These are phyloP conservation scores for Acrossocheilus fasciatus DNA, from an alignment of 2,797 vertebrate genomes.

Conservation along the genomic window DNA sequence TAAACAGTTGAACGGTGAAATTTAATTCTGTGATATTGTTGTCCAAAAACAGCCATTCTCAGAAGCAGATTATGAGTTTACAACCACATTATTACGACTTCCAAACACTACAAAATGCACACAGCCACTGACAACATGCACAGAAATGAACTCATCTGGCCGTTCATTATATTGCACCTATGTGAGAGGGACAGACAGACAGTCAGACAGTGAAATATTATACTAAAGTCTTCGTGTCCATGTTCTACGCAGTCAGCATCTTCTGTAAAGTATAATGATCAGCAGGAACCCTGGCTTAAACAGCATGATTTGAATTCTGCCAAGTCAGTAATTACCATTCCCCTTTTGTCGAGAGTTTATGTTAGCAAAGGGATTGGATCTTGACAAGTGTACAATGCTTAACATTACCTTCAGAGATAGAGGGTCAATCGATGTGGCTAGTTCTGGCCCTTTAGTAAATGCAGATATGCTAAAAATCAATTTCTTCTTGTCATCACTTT, in stretches of 20 bases:
- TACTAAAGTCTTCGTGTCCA: slow-evolving; percentile 40
- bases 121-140: neutral
- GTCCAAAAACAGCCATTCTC: neutral
- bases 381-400: slow-evolving; percentile 68
- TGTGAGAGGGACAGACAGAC: neutral
- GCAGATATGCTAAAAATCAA: slow-evolving; percentile 74
- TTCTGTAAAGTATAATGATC: slow-evolving; percentile 62
- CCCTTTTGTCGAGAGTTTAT: slow-evolving; percentile 73
- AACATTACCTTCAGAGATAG: slow-evolving; percentile 65
- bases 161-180: slow-evolving; percentile 1
- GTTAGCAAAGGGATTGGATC: slow-evolving; percentile 61
- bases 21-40: neutral
- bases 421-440: slow-evolving; percentile 73
- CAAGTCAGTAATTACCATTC: slow-evolving; percentile 69
- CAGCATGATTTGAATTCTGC: slow-evolving; percentile 73
- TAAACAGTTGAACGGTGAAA: slow-evolving; percentile 16
- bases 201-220: slow-evolving; percentile 37
- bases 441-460: slow-evolving; percentile 72
- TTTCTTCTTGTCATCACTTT: slow-evolving; percentile 71
- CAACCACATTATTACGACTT: neutral
- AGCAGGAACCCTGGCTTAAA: slow-evolving; percentile 61
- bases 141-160: neutral
- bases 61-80: neutral
- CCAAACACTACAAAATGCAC: neutral
- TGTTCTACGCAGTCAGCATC: slow-evolving; percentile 64